phyloP scores from a whole-genome alignment of 2,113 vertebrate genomes.

The Hippocampus mohnikei region DNA sequence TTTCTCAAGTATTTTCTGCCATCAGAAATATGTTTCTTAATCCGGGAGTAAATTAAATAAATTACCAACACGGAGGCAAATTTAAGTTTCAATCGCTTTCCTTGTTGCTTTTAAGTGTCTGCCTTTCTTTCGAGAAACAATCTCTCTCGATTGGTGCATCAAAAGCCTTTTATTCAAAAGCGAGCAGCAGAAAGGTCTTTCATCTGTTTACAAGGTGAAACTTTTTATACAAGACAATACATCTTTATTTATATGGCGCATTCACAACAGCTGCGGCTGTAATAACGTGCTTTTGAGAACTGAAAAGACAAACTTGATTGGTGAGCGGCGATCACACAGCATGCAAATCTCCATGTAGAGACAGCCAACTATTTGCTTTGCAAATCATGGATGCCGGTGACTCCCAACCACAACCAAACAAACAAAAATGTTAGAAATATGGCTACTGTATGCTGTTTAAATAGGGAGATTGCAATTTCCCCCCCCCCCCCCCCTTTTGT shows the following conservation, averaged over 20 bases:
- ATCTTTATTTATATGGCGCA: too few relatives aligned
- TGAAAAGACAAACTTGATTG: background rate
- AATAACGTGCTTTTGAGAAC: too few relatives aligned
- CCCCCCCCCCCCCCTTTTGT: too few relatives aligned
- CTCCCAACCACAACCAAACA: background rate
- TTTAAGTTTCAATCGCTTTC: background rate
- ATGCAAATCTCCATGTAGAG: background rate
- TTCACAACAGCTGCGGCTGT: too few relatives aligned
- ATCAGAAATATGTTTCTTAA: too few relatives aligned
- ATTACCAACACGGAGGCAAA: background rate
- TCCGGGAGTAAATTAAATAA: background rate
- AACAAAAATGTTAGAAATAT: too few relatives aligned
- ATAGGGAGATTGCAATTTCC: too few relatives aligned
- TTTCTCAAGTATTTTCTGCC: too few relatives aligned
- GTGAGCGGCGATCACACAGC: background rate
- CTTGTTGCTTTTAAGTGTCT: background rate
- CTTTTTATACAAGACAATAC: background rate
- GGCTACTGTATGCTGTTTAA: too few relatives aligned
- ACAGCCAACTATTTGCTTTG: background rate
- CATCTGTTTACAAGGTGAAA: background rate
- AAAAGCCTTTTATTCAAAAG: background rate
- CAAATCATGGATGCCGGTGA: background rate
- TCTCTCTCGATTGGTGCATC: background rate
- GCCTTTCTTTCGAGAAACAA: background rate
- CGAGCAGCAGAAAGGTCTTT: background rate